Evolutionary conservation across 2,113 vertebrate species (phyloP).

Genomic region (Microtus ochrogaster): DNA sequence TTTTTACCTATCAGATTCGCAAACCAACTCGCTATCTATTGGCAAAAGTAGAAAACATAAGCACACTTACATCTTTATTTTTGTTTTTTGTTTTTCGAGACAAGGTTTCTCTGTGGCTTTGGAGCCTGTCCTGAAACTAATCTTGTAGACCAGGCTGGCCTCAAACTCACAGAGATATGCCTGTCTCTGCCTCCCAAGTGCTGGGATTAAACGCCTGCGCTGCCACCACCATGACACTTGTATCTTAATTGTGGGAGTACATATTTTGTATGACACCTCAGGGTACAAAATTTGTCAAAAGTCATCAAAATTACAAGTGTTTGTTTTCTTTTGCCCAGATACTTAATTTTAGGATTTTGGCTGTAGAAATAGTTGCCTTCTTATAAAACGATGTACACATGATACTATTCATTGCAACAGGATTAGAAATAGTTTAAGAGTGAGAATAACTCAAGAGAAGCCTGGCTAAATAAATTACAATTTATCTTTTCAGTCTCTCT

Average conservation of each 20-base stretch:
- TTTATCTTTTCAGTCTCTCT: neutral
- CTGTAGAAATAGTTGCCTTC: slow-evolving; percentile 35
- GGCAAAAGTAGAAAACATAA: neutral
- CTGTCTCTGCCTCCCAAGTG: no score
- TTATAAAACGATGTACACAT: neutral
- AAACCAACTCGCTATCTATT: neutral
- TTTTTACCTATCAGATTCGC: slow-evolving; percentile 53
- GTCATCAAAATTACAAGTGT: slow-evolving; percentile 49
- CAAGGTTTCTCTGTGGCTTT: no score
- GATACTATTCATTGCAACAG: neutral
- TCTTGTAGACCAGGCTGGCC: no score
- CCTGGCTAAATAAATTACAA: slow-evolving; percentile 26
- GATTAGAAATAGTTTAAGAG: slow-evolving; percentile 47
- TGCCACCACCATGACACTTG: neutral
- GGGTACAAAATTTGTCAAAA: slow-evolving; percentile 37
- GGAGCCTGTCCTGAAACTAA: no score
- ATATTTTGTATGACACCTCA: neutral
- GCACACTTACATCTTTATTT: neutral
- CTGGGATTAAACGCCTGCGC: no score
- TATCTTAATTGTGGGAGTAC: neutral
- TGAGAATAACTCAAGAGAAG: slow-evolving; percentile 30
- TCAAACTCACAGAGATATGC: no score
- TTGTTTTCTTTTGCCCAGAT: neutral
- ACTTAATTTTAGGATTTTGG: slow-evolving; percentile 47
- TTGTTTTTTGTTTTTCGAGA: no score